A percentile compares a stretch with the other conserved stretches of the same genome.
Conservation (phyloP, 1,140 invertebrate genomes). For the Hestina assimilis region DNA sequence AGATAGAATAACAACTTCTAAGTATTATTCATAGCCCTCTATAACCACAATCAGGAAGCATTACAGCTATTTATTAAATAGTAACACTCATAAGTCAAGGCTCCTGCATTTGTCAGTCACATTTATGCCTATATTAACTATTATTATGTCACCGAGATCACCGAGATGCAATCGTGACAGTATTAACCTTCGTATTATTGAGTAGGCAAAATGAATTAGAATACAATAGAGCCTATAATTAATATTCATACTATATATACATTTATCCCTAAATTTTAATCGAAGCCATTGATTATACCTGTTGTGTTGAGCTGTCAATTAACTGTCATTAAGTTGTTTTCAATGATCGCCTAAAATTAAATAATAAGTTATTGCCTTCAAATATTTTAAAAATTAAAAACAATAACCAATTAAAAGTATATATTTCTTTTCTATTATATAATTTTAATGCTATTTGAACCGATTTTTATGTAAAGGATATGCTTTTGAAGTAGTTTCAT, state of each 20-base stretch:
- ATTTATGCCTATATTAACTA: conserved; percentile 17
- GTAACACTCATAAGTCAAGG: conserved; percentile 17
- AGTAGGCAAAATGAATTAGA: conserved; percentile 64
- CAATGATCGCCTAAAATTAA: too few relatives aligned
- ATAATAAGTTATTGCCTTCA: too few relatives aligned
- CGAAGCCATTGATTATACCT: conserved; percentile 4
- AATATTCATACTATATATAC: conserved; percentile 41
- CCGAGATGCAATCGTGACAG: conserved; percentile 47
- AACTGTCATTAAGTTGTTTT: not conserved
- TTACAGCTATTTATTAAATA: conserved; percentile 1
- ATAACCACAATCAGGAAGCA: not conserved
- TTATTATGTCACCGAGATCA: conserved; percentile 38
- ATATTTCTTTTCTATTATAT: too few relatives aligned
- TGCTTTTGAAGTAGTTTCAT: too few relatives aligned
- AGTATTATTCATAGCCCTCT: too few relatives aligned
- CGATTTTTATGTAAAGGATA: too few relatives aligned
- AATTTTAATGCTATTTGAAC: too few relatives aligned
- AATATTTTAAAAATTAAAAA: too few relatives aligned
- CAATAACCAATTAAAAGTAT: too few relatives aligned
- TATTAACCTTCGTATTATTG: conserved; percentile 56
- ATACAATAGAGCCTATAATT: conserved; percentile 69
- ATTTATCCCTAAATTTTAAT: conserved; percentile 15
- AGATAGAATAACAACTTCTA: not conserved
- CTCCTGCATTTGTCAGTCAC: conserved; percentile 5
- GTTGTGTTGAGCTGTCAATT: conserved; percentile 2